phyloP scores from a whole-genome alignment of 2,888 invertebrate species.

The Meteorus cinctellus region DNA sequence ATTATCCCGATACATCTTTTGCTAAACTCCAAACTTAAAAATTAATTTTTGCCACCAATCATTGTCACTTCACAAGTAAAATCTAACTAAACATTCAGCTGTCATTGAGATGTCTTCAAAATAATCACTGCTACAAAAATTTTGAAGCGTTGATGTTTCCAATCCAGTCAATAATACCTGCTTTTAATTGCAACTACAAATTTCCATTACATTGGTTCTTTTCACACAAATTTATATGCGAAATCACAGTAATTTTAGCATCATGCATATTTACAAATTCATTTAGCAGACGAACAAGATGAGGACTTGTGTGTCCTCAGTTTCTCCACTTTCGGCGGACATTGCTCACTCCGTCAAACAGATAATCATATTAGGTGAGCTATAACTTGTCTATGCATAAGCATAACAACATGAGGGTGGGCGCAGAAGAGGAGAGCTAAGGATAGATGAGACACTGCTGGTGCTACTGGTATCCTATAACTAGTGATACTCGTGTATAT shows the following conservation, averaged over 20 bases:
- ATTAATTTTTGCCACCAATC: not conserved
- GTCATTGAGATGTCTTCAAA: too few relatives aligned
- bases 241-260: not conserved
- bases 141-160: too few relatives aligned
- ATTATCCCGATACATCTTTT: constrained; percentile 55
- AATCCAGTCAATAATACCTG: too few relatives aligned
- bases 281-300: not conserved
- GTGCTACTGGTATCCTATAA: constrained; percentile 63
- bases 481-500: constrained; percentile 57
- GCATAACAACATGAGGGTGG: constrained; percentile 67
- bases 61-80: not conserved
- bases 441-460: constrained; percentile 38
- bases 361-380: constrained; percentile 71
- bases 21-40: not conserved
- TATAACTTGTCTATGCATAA: constrained; percentile 73
- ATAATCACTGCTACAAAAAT: too few relatives aligned
- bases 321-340: not conserved
- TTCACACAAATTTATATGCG: not conserved
- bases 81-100: not conserved
- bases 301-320: not conserved
- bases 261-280: not conserved
- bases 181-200: too few relatives aligned
- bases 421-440: not conserved
- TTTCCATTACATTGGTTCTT: too few relatives aligned
- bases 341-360: constrained; percentile 63